Evolutionary conservation across 2,113 vertebrate genomes (phyloP), one percentile per base, ranked within the genome.

Genomic region (Tauraco erythrolophus): DNA sequence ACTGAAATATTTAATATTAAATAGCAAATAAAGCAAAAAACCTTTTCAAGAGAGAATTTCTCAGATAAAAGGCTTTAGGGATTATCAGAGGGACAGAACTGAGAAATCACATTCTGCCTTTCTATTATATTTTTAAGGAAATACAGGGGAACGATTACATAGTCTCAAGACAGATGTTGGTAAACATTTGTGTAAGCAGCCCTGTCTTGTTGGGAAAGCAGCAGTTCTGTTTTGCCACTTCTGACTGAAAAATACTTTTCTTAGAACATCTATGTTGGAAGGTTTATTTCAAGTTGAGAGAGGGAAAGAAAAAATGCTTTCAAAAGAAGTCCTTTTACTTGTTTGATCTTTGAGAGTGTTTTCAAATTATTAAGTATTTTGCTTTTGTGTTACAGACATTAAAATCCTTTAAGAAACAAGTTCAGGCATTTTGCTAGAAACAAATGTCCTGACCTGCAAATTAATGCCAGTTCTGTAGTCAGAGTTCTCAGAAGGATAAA

Each of bases 351-450:
- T 66, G 23, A 72, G 41, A 22, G 19, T 68, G 60, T 51, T 87
- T 76, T 72, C 25, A 81, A 87, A 74, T 61, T 56, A 81, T 39
- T 31, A 66, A 86, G 19, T 28, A 48, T 46, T 86, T 91, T 69
- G 37, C 54, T 13, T 81, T 82, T 64, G 25, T 35, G 19, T 84
- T 85, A 56, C 39, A 84, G 57, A 81, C 90, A 81, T 70, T 31
- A 71, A 89, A 89, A 91, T 46, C 69, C 60, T 62, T 50, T 39
- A 86, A 80, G 79, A 90, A 86, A 56, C 56, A 57, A 94, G 89
- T 89, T 93, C 68, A 91, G 94, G 48, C 43, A 48, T 89, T 84
- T 95, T 90, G 51, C 88, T 92, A 25, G 60, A 94, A 95, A 90
- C 56, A 78, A 88, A 56, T 64, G 62, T 84, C 69, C 43, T 92